Evolutionary conservation across 2,888 invertebrate species (phyloP).

Genomic region (Tribolium freemani): DNA sequence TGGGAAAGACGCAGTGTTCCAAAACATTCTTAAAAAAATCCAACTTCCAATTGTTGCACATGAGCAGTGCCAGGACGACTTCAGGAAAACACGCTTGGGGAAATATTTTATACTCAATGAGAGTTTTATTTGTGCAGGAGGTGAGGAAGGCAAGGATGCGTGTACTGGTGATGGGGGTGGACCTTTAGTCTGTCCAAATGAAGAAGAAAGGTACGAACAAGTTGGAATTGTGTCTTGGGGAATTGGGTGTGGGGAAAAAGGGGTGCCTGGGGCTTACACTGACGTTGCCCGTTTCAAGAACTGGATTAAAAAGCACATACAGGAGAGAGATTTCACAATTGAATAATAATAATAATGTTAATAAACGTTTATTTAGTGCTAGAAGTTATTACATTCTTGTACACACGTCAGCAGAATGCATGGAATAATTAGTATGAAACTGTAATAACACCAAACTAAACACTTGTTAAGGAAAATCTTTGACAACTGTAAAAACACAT

Average conservation of each 20-base stretch:
- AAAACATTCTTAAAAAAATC: slow-evolving; percentile 80
- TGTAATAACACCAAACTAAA: too few relatives aligned
- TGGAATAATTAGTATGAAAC: too few relatives aligned
- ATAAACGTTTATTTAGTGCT: too few relatives aligned
- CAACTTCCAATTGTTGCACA: slow-evolving; percentile 77
- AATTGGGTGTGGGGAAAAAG: slow-evolving; percentile 80
- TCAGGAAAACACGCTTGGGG: slow-evolving; percentile 78
- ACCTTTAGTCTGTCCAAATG: slow-evolving; percentile 62
- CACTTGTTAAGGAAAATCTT: too few relatives aligned
- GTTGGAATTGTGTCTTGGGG: slow-evolving; percentile 90
- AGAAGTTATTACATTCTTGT: too few relatives aligned
- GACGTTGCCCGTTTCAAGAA: slow-evolving; percentile 76
- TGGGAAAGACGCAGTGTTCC: slow-evolving; percentile 72
- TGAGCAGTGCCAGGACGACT: slow-evolving; percentile 72
- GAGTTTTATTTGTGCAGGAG: slow-evolving; percentile 86
- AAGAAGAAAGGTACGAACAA: slow-evolving; percentile 76
- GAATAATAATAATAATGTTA: too few relatives aligned
- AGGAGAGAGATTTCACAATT: neutral
- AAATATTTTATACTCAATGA: slow-evolving; percentile 75
- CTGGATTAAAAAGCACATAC: slow-evolving; percentile 76
- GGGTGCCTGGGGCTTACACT: slow-evolving; percentile 84
- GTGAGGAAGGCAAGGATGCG: slow-evolving; percentile 80
- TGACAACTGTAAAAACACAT: too few relatives aligned
- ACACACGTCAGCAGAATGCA: too few relatives aligned
- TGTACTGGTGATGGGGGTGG: slow-evolving; percentile 68